Conservation (phyloP, 2,888 invertebrate species). For the Pseudoips prasinana region DNA sequence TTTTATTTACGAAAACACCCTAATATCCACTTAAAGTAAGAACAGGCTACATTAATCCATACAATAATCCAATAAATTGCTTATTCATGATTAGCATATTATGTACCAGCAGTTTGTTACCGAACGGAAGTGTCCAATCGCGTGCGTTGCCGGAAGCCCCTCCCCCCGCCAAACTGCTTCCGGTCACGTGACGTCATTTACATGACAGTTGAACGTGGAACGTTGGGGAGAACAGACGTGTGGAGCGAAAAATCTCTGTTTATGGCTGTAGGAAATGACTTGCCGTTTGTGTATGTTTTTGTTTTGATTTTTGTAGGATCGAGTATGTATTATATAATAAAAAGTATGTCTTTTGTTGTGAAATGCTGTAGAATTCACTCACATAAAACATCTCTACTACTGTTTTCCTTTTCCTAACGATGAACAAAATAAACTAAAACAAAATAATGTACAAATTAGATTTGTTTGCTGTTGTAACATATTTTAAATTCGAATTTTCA, state of each 20-base stretch:
- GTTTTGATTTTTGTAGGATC: conserved; percentile 24
- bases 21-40: conserved; percentile 30
- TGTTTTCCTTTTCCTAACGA: no score
- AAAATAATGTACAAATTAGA: no score
- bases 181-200: conserved; percentile 81
- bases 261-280: conserved; percentile 58
- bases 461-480: no score
- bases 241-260: conserved; percentile 51
- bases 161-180: conserved; percentile 73
- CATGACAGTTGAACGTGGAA: conserved; percentile 67
- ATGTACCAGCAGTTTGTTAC: conserved; percentile 70
- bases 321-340: no score
- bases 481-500: no score
- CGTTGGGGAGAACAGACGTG: conserved; percentile 56
- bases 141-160: conserved; percentile 73
- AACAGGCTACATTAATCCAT: conserved; percentile 48
- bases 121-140: conserved; percentile 79
- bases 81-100: conserved; percentile 78
- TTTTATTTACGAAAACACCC: neutral
- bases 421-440: no score
- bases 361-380: no score
- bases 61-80: conserved; percentile 75
- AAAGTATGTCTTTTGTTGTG: no score
- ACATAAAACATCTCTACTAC: no score
- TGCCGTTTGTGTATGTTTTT: conserved; percentile 37